phyloP scores from a whole-genome alignment of 1,140 invertebrate genomes.

The Bombyx mori region ASM3026992v2 NC_085129.1:10624501-10625000 shows the following conservation, averaged over 20 bases:
- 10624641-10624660: constrained; percentile 46
- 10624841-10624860: no score
- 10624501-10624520: constrained; percentile 58
- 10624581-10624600: constrained; percentile 64
- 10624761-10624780: constrained; percentile 74
- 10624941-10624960: no score
- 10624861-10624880: no score
- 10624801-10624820: constrained; percentile 28
- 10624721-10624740: constrained; percentile 72
- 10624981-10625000: no score
- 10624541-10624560: constrained; percentile 75
- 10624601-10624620: constrained; percentile 47
- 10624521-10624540: constrained; percentile 56
- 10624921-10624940: no score
- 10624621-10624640: constrained; percentile 62
- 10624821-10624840: no score
- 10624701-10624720: constrained; percentile 61
- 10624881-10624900: no score
- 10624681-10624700: constrained; percentile 66
- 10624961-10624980: no score
- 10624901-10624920: no score
- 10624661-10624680: constrained; percentile 51
- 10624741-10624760: constrained; percentile 76
- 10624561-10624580: constrained; percentile 61
- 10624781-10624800: constrained; percentile 46